A percentile compares a stretch with the other conserved stretches of the same genome.
Conservation (phyloP, 2,113 vertebrate species). For the Hiodon alosoides region DNA sequence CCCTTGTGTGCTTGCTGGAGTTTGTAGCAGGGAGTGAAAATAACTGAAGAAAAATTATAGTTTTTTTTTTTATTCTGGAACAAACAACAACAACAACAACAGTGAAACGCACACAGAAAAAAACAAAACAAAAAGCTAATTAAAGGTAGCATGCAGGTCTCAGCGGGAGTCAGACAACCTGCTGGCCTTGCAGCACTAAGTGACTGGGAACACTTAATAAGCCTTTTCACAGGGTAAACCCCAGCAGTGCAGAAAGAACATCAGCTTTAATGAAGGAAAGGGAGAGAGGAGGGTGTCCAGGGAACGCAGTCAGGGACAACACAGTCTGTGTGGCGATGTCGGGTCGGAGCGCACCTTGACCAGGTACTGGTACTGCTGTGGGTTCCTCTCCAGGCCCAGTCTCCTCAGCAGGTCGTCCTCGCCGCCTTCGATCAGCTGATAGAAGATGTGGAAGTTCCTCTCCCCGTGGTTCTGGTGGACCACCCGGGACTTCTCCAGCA, state of each 20-base stretch:
- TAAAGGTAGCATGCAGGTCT: background rate
- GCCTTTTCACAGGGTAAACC: background rate
- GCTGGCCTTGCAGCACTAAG: background rate
- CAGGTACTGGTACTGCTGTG: constrained; percentile 85
- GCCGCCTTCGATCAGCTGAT: constrained; percentile 89
- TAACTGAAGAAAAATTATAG: too few species aligned
- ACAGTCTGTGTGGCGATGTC: background rate
- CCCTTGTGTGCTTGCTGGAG: too few species aligned
- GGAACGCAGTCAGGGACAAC: background rate
- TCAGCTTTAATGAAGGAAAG: background rate
- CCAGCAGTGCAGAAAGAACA: background rate
- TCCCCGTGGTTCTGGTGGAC: constrained; percentile 95
- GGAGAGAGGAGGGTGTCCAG: background rate
- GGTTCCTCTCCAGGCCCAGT: constrained; percentile 79
- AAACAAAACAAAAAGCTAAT: background rate
- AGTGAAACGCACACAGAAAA: background rate
- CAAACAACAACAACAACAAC: background rate
- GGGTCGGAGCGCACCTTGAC: constrained; percentile 71
- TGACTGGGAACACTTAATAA: background rate
- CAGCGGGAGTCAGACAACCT: background rate
- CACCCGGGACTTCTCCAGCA: constrained; percentile 93
- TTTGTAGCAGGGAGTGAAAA: too few species aligned
- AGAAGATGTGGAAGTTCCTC: constrained; percentile 97
- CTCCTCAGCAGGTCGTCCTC: constrained; percentile 73
- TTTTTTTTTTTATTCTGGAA: too few species aligned